A percentile compares a stretch with the other conserved stretches of the same genome.
Conservation (phyloP, 2,888 invertebrate genomes). For the Hipparchia semele region DNA sequence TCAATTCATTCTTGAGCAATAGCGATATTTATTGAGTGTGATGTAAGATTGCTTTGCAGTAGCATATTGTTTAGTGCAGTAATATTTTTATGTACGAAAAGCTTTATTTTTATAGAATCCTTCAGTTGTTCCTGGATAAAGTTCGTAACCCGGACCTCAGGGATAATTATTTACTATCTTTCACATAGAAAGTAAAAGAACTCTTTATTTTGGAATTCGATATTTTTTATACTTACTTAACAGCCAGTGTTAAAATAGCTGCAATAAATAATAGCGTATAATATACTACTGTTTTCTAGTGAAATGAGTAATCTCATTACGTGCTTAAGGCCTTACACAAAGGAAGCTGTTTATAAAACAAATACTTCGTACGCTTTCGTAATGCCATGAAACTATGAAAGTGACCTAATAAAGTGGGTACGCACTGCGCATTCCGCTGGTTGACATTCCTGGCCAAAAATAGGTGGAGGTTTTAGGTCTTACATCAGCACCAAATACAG, state of each 20-base stretch:
- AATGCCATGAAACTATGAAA: slow-evolving; percentile 41
- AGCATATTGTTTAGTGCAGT: too few relatives aligned
- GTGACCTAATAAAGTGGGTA: slow-evolving; percentile 27
- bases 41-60: too few relatives aligned
- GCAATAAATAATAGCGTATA: slow-evolving; percentile 20
- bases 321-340: slow-evolving; percentile 63
- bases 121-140: too few relatives aligned
- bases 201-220: background rate
- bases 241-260: background rate
- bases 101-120: too few relatives aligned
- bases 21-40: too few relatives aligned
- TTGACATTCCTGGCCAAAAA: slow-evolving; percentile 23
- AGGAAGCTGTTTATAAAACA: slow-evolving; percentile 79
- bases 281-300: slow-evolving; percentile 28
- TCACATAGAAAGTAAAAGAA: too few relatives aligned
- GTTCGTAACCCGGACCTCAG: too few relatives aligned
- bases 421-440: slow-evolving; percentile 25
- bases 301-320: slow-evolving; percentile 41
- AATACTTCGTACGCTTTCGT: slow-evolving; percentile 56
- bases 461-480: slow-evolving; percentile 19
- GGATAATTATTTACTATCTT: too few relatives aligned
- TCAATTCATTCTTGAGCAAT: too few relatives aligned
- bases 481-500: slow-evolving; percentile 15
- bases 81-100: too few relatives aligned
- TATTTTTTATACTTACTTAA: background rate